These are phyloP conservation scores for Phragmatobia fuliginosa DNA, from an alignment of 2,888 invertebrate genomes.

Conservation along the genomic window DNA sequence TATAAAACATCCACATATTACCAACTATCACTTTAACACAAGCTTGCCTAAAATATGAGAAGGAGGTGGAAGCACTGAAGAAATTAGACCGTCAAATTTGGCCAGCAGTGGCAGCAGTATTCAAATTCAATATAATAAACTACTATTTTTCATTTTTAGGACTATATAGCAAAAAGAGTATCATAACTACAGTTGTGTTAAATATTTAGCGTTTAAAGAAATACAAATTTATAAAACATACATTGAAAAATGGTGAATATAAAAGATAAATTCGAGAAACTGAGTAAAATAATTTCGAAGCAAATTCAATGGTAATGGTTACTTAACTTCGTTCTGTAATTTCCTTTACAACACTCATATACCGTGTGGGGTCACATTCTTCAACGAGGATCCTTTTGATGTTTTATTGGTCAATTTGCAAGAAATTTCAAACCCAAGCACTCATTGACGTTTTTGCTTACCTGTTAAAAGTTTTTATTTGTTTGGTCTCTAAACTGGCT, in stretches of 20 bases:
- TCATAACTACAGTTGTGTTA: not conserved
- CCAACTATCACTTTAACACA: too few relatives aligned
- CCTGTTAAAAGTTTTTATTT: not conserved
- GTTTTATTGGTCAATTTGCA: slow-evolving; percentile 17
- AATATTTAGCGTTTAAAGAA: too few relatives aligned
- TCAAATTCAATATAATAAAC: too few relatives aligned
- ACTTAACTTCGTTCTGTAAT: not conserved
- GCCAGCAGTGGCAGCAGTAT: too few relatives aligned
- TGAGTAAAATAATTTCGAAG: not conserved
- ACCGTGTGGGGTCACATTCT: slow-evolving; percentile 11
- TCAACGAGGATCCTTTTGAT: slow-evolving; percentile 13
- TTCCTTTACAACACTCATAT: slow-evolving; percentile 4
- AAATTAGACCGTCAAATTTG: too few relatives aligned
- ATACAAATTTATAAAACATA: not conserved
- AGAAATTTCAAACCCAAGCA: slow-evolving; percentile 7
- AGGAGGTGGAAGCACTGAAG: too few relatives aligned
- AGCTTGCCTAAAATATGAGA: too few relatives aligned
- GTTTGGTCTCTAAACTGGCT: not conserved
- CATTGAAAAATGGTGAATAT: not conserved
- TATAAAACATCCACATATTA: too few relatives aligned
- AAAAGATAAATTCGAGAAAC: not conserved
- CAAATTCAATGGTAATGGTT: not conserved
- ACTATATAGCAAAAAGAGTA: not conserved
- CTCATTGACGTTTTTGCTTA: slow-evolving; percentile 11
- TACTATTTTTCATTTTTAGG: too few relatives aligned